phyloP scores from a whole-genome alignment of 2,888 invertebrate genomes.

The Drosophila diplacantha region DNA sequence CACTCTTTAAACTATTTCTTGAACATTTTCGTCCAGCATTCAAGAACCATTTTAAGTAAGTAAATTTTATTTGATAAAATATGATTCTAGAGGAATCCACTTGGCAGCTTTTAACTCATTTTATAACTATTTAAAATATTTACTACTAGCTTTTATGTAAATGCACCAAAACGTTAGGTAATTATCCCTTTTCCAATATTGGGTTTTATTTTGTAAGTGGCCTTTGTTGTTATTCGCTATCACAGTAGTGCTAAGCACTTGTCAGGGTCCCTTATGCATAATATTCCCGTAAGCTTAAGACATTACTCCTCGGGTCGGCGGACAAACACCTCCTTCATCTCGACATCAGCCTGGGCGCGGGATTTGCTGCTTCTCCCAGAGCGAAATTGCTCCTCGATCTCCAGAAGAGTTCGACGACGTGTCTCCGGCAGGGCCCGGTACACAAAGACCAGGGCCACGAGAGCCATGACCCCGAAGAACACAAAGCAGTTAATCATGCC shows the following conservation, averaged over 20 bases:
- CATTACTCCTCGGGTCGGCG: not conserved
- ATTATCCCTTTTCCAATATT: not conserved
- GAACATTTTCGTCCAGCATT: not conserved
- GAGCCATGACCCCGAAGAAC: conserved; percentile 81
- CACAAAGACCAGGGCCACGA: conserved; percentile 81
- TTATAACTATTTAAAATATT: conserved; percentile 3
- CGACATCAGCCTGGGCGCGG: conserved; percentile 44
- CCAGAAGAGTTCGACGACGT: conserved; percentile 82
- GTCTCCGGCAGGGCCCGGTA: conserved; percentile 84
- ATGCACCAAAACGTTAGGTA: not conserved
- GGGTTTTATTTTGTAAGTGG: conserved; percentile 3
- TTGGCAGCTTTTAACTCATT: conserved; percentile 1
- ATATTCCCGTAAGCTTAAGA: no score
- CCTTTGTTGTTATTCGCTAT: conserved; percentile 33
- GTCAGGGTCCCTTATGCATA: conserved; percentile 4
- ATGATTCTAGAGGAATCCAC: not conserved
- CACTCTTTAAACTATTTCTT: not conserved
- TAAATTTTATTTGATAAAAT: not conserved
- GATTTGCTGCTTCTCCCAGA: conserved; percentile 21
- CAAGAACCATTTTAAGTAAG: not conserved
- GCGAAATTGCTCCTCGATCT: conserved; percentile 81
- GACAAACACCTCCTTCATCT: conserved; percentile 64
- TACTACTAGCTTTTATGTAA: not conserved
- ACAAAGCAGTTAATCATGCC: conserved; percentile 83
- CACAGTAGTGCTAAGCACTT: conserved; percentile 52